Evolutionary conservation across 2,888 invertebrate species (phyloP).

Genomic region (Dyspetes luteomarginatus): DNA sequence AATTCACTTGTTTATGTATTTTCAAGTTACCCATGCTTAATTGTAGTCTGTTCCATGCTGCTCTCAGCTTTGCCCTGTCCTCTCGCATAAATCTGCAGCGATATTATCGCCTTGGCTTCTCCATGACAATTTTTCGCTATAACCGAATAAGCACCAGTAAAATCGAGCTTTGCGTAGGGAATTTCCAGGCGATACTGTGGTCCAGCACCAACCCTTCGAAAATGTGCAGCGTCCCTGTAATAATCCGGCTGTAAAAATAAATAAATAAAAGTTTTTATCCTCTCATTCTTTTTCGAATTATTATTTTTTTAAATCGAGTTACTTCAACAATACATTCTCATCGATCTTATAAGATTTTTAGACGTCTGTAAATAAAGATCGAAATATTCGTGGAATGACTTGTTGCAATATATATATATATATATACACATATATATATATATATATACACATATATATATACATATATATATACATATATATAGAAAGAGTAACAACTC

Average conservation of each 20-base stretch:
- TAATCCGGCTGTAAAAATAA: conserved; percentile 90
- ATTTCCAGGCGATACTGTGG: conserved; percentile 93
- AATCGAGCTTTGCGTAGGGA: conserved; percentile 93
- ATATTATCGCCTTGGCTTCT: conserved; percentile 93
- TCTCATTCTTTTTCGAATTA: conserved; percentile 10
- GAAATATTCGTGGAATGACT: conserved; percentile 50
- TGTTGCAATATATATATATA: too few relatives aligned
- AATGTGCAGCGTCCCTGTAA: conserved; percentile 93
- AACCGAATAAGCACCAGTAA: conserved; percentile 94
- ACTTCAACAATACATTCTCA: conserved; percentile 15
- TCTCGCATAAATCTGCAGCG: conserved; percentile 93
- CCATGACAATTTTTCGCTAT: conserved; percentile 93
- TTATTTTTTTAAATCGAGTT: conserved; percentile 28
- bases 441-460: too few relatives aligned
- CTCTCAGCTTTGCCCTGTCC: conserved; percentile 84
- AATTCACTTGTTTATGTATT: neutral
- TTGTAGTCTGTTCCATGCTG: conserved; percentile 79
- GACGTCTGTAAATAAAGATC: conserved; percentile 5
- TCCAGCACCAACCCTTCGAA: conserved; percentile 90
- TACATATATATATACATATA: too few relatives aligned
- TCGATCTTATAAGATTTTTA: conserved; percentile 17
- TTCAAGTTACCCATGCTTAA: conserved; percentile 80
- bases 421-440: too few relatives aligned
- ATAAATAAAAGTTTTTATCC: neutral
- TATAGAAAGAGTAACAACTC: conserved; percentile 25